phyloP scores from a whole-genome alignment of 1,140 invertebrate species.

The Probaryconus sp. region DNA sequence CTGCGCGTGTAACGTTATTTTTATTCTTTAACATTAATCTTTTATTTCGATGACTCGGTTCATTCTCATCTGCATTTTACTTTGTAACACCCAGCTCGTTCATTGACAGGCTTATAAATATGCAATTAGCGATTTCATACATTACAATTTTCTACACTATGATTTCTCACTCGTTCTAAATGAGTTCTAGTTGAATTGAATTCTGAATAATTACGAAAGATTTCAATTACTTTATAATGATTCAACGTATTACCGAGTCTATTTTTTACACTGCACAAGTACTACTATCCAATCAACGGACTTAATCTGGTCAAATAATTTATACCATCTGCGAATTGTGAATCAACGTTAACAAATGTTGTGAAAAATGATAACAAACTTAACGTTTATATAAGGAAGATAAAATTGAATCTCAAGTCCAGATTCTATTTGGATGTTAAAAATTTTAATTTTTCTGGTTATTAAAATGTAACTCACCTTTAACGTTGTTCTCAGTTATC shows the following conservation, averaged over 20 bases:
- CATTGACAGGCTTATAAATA: conserved; percentile 55
- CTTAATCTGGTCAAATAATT: conserved; percentile 29
- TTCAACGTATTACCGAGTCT: conserved; percentile 42
- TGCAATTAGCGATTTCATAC: conserved; percentile 49
- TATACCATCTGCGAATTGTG: conserved; percentile 25
- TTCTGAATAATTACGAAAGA: conserved; percentile 51
- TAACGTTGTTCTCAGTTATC: no score
- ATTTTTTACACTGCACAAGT: conserved; percentile 25
- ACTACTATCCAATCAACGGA: conserved; percentile 33
- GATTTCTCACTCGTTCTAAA: conserved; percentile 39
- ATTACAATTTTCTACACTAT: conserved; percentile 47
- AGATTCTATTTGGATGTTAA: no score
- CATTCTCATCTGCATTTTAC: conserved; percentile 56
- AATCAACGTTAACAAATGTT: conserved; percentile 25
- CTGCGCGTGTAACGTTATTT: conserved; percentile 12
- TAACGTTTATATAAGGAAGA: not conserved
- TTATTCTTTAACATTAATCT: conserved; percentile 39
- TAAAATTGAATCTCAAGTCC: no score
- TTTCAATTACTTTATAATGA: conserved; percentile 53
- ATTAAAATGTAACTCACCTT: no score
- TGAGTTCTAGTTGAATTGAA: conserved; percentile 49
- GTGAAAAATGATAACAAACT: conserved; percentile 12
- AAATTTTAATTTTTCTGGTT: no score
- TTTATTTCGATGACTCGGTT: conserved; percentile 50
- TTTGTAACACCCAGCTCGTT: conserved; percentile 41